Evolutionary conservation across 2,113 vertebrate species (phyloP).

Genomic region (Daboia siamensis): DNA sequence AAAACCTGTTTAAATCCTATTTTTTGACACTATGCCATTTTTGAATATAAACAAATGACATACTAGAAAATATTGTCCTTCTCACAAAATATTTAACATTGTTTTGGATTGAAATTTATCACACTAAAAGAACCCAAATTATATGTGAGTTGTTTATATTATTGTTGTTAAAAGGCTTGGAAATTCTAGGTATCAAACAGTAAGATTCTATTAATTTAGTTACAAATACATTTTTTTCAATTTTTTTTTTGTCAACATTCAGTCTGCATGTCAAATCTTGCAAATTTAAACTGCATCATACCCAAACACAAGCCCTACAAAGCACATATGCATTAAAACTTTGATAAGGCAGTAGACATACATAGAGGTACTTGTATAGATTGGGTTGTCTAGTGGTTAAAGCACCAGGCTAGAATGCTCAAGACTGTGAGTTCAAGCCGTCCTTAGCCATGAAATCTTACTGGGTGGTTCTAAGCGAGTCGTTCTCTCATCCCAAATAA

Average conservation of each 20-base stretch:
- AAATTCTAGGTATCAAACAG: not conserved
- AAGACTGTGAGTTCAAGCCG: not conserved
- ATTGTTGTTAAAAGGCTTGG: not conserved
- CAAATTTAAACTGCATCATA: not conserved
- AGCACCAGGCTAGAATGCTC: not conserved
- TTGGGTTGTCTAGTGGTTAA: not conserved
- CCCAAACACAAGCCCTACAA: not conserved
- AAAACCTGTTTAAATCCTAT: not conserved
- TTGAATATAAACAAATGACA: not conserved
- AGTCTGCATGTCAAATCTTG: not conserved
- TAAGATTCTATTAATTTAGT: not conserved
- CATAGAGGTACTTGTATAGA: not conserved
- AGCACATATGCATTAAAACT: not conserved
- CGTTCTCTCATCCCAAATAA: not conserved
- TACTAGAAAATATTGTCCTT: not conserved
- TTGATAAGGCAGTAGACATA: not conserved
- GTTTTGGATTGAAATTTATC: not conserved
- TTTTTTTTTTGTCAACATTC: not conserved
- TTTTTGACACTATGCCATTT: not conserved
- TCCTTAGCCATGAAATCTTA: not conserved
- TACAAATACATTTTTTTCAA: not conserved
- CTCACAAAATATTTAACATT: not conserved
- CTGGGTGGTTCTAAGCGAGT: no score
- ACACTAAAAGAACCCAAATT: not conserved
- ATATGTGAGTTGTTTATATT: not conserved